Evolutionary conservation across 2,113 vertebrate genomes (phyloP).

Genomic region (Colius striatus): DNA sequence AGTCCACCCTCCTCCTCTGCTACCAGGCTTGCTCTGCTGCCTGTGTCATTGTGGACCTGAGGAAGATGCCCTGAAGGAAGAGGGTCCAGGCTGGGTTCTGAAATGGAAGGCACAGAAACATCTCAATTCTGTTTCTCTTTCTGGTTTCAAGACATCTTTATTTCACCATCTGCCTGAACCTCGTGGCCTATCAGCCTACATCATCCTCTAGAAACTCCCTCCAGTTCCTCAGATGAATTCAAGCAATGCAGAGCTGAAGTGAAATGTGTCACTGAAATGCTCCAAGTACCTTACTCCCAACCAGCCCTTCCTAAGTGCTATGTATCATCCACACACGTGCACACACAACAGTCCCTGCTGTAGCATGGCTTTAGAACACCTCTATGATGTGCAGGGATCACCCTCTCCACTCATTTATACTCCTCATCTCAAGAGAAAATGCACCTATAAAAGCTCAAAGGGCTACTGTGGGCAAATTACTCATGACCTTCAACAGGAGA

Average conservation of each 20-base stretch:
- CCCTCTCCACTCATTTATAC: neutral
- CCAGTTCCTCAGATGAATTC: neutral
- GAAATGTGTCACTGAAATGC: neutral
- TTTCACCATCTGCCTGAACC: neutral
- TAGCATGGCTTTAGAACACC: neutral
- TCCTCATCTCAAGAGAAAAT: neutral
- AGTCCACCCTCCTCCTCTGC: constrained; percentile 76
- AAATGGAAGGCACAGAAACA: constrained; percentile 17
- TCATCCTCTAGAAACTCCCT: neutral
- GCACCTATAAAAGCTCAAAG: neutral
- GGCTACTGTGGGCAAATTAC: neutral
- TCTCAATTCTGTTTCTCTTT: neutral
- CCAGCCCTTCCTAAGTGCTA: neutral
- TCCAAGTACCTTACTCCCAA: neutral
- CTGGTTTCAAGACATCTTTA: neutral
- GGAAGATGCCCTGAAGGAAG: constrained; percentile 72
- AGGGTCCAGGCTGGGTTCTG: constrained; percentile 87
- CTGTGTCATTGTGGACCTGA: neutral
- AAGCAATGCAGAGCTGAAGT: neutral
- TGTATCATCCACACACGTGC: neutral
- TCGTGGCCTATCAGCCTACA: neutral
- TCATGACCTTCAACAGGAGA: neutral
- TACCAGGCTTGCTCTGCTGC: constrained; percentile 74
- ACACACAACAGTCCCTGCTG: neutral
- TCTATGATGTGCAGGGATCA: rapidly evolving